Evolutionary conservation across 2,888 invertebrate genomes (phyloP).

Genomic region (Tanytarsus gracilentus): DNA sequence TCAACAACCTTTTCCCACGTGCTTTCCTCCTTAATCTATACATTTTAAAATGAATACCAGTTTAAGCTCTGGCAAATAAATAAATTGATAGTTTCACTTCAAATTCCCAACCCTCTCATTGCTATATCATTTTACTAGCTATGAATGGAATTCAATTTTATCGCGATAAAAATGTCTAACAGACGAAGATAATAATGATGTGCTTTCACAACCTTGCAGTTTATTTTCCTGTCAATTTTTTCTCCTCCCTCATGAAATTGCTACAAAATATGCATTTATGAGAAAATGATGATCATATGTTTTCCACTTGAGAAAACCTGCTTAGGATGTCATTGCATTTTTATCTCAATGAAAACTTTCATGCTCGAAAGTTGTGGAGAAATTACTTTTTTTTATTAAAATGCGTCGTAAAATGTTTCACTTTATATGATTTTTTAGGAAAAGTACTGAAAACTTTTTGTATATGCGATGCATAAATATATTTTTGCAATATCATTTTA

Average conservation of each 20-base stretch:
- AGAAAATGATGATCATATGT: conserved; percentile 10
- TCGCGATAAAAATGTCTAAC: not conserved
- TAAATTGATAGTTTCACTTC: too few relatives aligned
- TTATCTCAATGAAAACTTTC: not conserved
- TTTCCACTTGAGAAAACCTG: not conserved
- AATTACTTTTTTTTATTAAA: too few relatives aligned
- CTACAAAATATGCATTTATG: not conserved
- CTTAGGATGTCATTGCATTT: not conserved
- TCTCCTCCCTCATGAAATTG: not conserved
- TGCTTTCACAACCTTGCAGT: not conserved
- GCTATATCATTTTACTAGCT: not conserved
- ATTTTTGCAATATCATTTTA: too few relatives aligned
- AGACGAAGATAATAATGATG: not conserved
- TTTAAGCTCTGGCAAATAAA: too few relatives aligned
- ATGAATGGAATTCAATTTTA: not conserved
- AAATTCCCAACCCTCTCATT: not conserved
- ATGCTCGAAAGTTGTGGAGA: too few relatives aligned
- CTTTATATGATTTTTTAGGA: too few relatives aligned
- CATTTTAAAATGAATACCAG: too few relatives aligned
- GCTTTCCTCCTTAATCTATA: too few relatives aligned
- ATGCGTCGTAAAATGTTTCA: too few relatives aligned
- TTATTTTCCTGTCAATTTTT: conserved; percentile 12
- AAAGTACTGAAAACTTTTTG: too few relatives aligned
- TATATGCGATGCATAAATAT: too few relatives aligned
- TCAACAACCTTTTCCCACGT: too few relatives aligned